phyloP scores from a whole-genome alignment of 2,888 invertebrate genomes.

The Papilio gigon region DNA sequence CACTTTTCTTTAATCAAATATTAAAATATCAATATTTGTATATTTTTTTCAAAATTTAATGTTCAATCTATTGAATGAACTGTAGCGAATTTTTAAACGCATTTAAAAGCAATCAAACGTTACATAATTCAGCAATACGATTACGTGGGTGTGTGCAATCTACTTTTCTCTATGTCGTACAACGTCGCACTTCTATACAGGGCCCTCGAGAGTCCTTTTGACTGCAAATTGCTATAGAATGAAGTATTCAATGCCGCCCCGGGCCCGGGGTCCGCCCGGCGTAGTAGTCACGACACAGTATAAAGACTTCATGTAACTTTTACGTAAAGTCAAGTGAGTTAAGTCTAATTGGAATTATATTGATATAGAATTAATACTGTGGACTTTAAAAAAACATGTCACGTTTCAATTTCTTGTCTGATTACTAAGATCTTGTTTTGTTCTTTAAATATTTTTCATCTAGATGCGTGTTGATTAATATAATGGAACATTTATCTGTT shows the following conservation, averaged over 20 bases:
- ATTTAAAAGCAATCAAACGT: slow-evolving; percentile 25
- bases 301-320: slow-evolving; percentile 47
- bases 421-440: neutral
- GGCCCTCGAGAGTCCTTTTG: slow-evolving; percentile 60
- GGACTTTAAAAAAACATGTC: neutral
- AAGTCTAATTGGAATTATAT: slow-evolving; percentile 22
- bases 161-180: slow-evolving; percentile 48
- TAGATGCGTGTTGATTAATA: neutral
- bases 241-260: slow-evolving; percentile 60
- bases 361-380: neutral
- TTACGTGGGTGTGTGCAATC: slow-evolving; percentile 48
- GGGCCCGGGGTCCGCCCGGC: too few species aligned
- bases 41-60: neutral
- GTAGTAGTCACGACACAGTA: slow-evolving; percentile 51
- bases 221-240: slow-evolving; percentile 63
- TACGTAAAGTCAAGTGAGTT: slow-evolving; percentile 33
- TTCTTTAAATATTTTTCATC: neutral
- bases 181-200: slow-evolving; percentile 51
- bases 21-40: too few species aligned
- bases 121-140: slow-evolving; percentile 30
- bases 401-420: neutral
- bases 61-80: neutral
- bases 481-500: neutral
- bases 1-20: too few species aligned
- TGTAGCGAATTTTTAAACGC: slow-evolving; percentile 4